These are phyloP conservation scores for Bugula neritina DNA, from an alignment of 2,888 invertebrate genomes.

Conservation along the genomic window DNA sequence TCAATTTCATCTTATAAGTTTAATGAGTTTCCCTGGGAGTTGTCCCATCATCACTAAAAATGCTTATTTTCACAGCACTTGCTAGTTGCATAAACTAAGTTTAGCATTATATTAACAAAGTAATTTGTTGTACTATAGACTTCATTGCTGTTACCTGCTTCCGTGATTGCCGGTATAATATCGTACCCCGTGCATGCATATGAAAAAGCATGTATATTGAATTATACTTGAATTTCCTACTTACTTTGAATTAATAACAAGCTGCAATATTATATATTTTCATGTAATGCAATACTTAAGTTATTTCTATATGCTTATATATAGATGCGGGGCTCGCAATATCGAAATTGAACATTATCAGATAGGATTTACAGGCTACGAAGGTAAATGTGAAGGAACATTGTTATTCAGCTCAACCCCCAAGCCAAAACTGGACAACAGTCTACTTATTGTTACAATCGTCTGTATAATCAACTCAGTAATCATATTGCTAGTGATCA, in stretches of 20 bases:
- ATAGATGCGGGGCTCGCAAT: background rate
- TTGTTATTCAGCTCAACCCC: background rate
- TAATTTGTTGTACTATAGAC: too few species aligned
- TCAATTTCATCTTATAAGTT: too few species aligned
- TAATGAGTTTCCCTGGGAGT: too few species aligned
- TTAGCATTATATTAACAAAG: too few species aligned
- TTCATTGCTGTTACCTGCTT: too few species aligned
- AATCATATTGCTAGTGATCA: background rate
- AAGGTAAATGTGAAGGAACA: conserved; percentile 1
- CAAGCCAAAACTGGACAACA: background rate
- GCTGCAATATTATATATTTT: background rate
- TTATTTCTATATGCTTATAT: background rate
- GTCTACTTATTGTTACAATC: background rate
- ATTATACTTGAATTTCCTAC: too few species aligned
- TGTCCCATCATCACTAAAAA: too few species aligned
- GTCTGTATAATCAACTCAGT: background rate
- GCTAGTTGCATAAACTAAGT: too few species aligned
- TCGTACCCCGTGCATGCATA: too few species aligned
- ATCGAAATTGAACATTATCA: background rate
- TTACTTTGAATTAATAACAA: background rate
- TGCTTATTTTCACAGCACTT: too few species aligned
- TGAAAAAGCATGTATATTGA: too few species aligned
- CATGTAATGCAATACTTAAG: background rate
- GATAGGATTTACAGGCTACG: conserved; percentile 20
- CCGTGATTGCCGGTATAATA: too few species aligned